Evolutionary conservation across 1,140 invertebrate species (phyloP), one percentile per base, ranked within the genome.

Genomic region (Varroa destructor): DNA sequence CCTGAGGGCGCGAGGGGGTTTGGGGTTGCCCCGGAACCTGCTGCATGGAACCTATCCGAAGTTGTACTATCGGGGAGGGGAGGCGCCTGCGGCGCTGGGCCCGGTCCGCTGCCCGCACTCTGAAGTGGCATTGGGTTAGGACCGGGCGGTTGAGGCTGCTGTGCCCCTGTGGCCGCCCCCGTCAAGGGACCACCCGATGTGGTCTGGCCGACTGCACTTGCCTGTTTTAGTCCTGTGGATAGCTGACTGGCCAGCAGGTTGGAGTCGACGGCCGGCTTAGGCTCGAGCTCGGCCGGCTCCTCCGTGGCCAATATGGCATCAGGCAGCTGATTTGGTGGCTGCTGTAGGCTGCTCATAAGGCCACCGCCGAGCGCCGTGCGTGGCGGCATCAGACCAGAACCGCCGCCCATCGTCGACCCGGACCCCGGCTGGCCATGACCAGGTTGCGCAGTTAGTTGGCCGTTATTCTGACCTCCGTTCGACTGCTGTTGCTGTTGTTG

Each of bases 401-500:
- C 46, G 36, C 37, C 46, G 37, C 61, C 61, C 40, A 43, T 67
- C 37, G 40, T 12, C 12, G 12, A 43, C 8, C 61, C 61, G 61
- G 40, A 43, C n/a, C 40, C 36, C 36, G 61, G 61, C 37, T 67
- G 61, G 55, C 56, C 56, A 71, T 70, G 36, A 37, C 74, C 73
- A 57, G 71, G 71, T 74, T 71, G 73, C 36, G 57, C 25, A 37
- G 71, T 67, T 64, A 72, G 43, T 36, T 73, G 75, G 58, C 61
- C 61, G 46, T 73, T 74, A 70, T 74, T 74, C 55, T 75, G 74
- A 36, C 72, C 72, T 57, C 75, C 76, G 51, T 73, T 71, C 40
- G 73, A 71, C 40, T 73, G 76, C 57, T 74, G 77, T 61, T 76
- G 75, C 54, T 76, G 73, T 46, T 76, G 73, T 64, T 74, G 75